Evolutionary conservation across 2,113 vertebrate species (phyloP).

Genomic region (Quiscalus mexicanus): DNA sequence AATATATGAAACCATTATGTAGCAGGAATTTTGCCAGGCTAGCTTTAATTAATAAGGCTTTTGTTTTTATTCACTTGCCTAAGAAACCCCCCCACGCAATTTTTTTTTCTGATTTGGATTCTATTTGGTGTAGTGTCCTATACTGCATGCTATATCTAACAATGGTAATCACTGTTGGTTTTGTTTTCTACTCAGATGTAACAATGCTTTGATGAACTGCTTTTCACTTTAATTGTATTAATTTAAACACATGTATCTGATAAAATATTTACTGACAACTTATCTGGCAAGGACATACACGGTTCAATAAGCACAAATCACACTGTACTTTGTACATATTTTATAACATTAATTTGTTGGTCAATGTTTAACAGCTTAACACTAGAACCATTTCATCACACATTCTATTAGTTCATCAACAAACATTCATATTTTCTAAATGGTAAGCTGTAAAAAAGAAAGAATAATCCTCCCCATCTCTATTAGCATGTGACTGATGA

Average conservation of each 20-base stretch:
- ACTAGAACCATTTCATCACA: not conserved
- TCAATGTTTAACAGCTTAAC: conserved; percentile 49
- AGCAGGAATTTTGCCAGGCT: not conserved
- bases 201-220: conserved; percentile 53
- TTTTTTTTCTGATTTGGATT: not conserved
- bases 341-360: conserved; percentile 58
- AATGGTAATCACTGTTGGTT: conserved; percentile 30
- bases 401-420: conserved; percentile 44
- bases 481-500: not conserved
- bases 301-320: conserved; percentile 5
- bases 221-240: conserved; percentile 54
- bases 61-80: not conserved
- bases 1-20: not conserved
- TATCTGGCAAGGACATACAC: conserved; percentile 18
- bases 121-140: not conserved
- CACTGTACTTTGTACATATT: conserved; percentile 28
- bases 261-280: conserved; percentile 49
- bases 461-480: not conserved
- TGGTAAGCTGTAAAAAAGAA: not conserved
- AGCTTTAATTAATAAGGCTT: not conserved
- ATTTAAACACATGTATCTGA: conserved; percentile 55
- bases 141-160: not conserved
- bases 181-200: conserved; percentile 43
- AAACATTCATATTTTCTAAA: conserved; percentile 30
- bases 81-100: not conserved